Conservation (phyloP, 2,797 vertebrate species). For the Arrhamphus sclerolepis region DNA sequence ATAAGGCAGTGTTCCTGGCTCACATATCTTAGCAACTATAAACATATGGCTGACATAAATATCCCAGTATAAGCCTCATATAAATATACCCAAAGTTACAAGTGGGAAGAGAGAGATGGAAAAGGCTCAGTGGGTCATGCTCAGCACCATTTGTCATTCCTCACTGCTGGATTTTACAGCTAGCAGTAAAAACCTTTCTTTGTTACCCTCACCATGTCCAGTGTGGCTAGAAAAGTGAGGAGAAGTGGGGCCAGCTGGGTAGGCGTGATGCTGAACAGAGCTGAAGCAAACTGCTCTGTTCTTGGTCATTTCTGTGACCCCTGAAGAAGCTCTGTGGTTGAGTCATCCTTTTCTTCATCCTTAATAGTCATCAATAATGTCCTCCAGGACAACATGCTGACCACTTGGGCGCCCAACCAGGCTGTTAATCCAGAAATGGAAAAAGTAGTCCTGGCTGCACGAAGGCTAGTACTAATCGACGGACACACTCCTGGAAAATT, state of each 20-base stretch:
- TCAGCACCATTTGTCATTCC: conserved; percentile 54
- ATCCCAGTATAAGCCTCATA: conserved; percentile 52
- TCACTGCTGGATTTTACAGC: conserved; percentile 63
- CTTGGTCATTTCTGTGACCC: conserved; percentile 55
- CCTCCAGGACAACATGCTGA: conserved; percentile 31
- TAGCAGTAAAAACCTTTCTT: conserved; percentile 56
- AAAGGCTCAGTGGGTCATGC: conserved; percentile 43
- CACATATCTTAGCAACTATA: conserved; percentile 60
- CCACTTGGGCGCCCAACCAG: conserved; percentile 42
- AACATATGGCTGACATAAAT: conserved; percentile 65
- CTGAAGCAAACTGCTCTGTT: conserved; percentile 59
- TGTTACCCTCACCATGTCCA: conserved; percentile 46
- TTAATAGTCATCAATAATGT: conserved; percentile 57
- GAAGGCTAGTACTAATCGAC: conserved; percentile 53
- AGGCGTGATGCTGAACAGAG: conserved; percentile 39
- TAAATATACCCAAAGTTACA: conserved; percentile 66
- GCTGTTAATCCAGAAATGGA: conserved; percentile 41
- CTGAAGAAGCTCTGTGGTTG: conserved; percentile 39
- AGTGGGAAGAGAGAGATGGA: conserved; percentile 31
- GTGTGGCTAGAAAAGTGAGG: conserved; percentile 44
- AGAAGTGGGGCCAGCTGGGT: conserved; percentile 34
- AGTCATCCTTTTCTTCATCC: conserved; percentile 28
- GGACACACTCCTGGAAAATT: conserved; percentile 76
- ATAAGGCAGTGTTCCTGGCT: conserved; percentile 40
- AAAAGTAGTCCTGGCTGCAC: conserved; percentile 39